Conservation (phyloP, 2,888 invertebrate species). For the Chrysolina haemoptera region DNA sequence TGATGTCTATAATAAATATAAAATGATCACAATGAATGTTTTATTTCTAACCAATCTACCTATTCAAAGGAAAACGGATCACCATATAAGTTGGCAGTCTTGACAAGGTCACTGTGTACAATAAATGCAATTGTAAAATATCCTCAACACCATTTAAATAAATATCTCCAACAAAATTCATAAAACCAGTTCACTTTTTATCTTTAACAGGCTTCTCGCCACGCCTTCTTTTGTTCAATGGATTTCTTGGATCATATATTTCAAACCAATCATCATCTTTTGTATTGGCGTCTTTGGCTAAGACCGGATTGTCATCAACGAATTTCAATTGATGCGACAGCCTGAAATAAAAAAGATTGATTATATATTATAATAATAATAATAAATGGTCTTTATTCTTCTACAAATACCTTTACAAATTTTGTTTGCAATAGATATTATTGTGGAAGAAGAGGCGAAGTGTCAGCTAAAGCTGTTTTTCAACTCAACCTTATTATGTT, state of each 20-base stretch:
- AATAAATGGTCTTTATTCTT: no score
- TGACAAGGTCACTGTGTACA: no score
- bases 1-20: conserved; percentile 20
- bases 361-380: no score
- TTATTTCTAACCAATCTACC: not conserved
- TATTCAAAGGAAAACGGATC: not conserved
- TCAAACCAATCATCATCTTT: conserved; percentile 97
- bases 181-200: not conserved
- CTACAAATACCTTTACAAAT: no score
- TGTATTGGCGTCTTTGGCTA: conserved; percentile 94
- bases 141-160: not conserved
- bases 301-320: conserved; percentile 78
- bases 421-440: no score
- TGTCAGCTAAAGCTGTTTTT: no score
- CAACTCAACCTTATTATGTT: no score
- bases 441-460: no score
- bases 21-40: not conserved
- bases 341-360: conserved; percentile 70
- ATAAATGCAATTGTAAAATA: not conserved
- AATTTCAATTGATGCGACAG: conserved; percentile 79
- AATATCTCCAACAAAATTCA: not conserved
- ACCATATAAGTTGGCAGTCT: no score
- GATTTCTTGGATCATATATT: conserved; percentile 95
- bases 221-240: conserved; percentile 91
- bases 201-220: conserved; percentile 75